Evolutionary conservation across 2,888 invertebrate species (phyloP).

Genomic region (Sphecodes monilicornis): DNA sequence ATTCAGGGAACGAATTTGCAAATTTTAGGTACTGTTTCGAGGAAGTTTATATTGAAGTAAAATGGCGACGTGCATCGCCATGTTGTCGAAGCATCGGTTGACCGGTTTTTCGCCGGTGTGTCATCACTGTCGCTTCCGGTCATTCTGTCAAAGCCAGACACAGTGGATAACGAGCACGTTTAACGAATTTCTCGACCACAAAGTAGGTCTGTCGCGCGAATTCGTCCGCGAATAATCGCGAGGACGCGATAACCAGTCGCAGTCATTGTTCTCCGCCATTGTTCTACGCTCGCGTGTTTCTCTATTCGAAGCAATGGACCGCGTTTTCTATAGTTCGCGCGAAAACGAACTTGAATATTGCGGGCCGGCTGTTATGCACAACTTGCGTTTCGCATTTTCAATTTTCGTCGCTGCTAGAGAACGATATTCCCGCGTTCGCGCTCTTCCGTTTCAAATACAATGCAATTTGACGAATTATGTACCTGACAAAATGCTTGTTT

Average conservation of each 20-base stretch:
- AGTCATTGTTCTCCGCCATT: not conserved
- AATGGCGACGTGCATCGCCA: not conserved
- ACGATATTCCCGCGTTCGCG: not conserved
- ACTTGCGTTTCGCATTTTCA: not conserved
- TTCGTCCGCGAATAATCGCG: slow-evolving; percentile 32
- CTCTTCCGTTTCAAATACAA: not conserved
- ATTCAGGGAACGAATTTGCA: too few species aligned
- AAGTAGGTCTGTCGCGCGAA: not conserved
- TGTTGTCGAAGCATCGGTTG: not conserved
- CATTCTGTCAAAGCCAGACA: slow-evolving; percentile 5
- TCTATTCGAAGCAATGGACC: not conserved
- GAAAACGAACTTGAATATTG: not conserved
- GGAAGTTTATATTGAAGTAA: not conserved
- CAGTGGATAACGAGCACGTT: not conserved
- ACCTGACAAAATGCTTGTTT: not conserved
- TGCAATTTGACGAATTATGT: not conserved
- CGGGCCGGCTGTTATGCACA: not conserved
- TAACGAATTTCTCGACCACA: slow-evolving; percentile 1
- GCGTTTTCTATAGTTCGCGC: not conserved
- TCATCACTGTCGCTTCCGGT: not conserved
- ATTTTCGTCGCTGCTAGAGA: not conserved
- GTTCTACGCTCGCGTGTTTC: not conserved
- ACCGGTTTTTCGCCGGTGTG: not conserved
- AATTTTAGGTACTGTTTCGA: too few species aligned
- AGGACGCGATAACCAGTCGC: not conserved